Base-by-base conservation (phyloP, 64 coral and sea anemone species). In the Porites lutea region DNA sequence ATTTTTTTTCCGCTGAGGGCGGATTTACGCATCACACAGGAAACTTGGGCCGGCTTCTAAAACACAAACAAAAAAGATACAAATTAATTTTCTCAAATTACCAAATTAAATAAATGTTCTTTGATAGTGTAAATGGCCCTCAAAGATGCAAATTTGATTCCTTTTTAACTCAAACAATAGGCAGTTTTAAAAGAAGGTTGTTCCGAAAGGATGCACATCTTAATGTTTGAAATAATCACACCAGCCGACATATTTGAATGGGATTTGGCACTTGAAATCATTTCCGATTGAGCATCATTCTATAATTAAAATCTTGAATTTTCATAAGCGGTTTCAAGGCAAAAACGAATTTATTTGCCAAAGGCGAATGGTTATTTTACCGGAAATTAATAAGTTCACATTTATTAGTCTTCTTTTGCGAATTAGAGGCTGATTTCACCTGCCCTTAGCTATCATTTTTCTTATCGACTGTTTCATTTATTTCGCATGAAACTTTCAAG, bases 391-490 rank as follows among this genome's bases (percentile, higher is more conserved):
- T 91, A 60, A 46, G 52, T 65, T 68, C 65, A 79, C 79, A 90
- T 90, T 90, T 82, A 91, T 80, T 83, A 51, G 78, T 91, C 89
- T 83, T 91, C 79, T 91, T 57, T 83, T 83, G 68, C 79, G 81
- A 91, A 91, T 91, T 91, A 91, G 71, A 47, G 71, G 13, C 37
- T 15, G 49, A n/a, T 59, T 79, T 83, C 89, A 91, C 89, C 89
- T 91, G 89, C 69, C 89, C 2, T 9, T 8, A 2, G 2, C 8
- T 48, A 61, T 83, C 68, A 63, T 48, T 83, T 83, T 15, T 83
- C 81, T 19, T 80, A 13, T 51, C 48, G 13, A 83, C 81, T 63
- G 21, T 67, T 83, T 83, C 81, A 83, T 83, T 83, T 83, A 83
- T 52, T 83, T 83, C 81, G 81, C 52, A 83, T 83, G 81, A 83